Conservation (phyloP, 2,888 invertebrate species). For the Agrochola lychnidis region DNA sequence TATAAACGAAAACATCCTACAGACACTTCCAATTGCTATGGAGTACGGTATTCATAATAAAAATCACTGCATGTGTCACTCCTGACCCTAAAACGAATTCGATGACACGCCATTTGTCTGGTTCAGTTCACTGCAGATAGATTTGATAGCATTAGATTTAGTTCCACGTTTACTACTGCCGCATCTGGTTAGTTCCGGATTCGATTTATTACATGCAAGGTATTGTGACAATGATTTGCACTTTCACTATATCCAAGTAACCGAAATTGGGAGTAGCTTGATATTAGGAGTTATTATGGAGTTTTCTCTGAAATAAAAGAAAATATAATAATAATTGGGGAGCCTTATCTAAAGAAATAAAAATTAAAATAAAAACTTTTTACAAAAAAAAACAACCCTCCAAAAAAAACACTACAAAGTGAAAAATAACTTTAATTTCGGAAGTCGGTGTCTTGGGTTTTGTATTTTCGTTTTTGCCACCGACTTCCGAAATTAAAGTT, state of each 20-base stretch:
- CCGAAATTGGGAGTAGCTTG: not conserved
- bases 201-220: not conserved
- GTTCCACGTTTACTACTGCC: constrained; percentile 26
- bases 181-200: constrained; percentile 36
- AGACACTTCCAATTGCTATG: not conserved
- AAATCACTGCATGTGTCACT: constrained; percentile 44
- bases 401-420: no score
- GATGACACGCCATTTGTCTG: constrained; percentile 58
- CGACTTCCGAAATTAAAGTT: no score
- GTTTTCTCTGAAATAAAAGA: no score
- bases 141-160: constrained; percentile 47
- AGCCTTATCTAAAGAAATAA: not conserved
- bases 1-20: not conserved
- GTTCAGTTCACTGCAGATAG: constrained; percentile 52
- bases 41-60: constrained; percentile 27
- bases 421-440: no score
- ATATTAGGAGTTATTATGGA: no score
- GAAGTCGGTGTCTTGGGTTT: no score
- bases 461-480: no score
- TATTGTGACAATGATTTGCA: constrained; percentile 2
- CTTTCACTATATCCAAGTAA: not conserved
- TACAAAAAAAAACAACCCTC: no score
- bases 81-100: constrained; percentile 58
- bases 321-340: no score
- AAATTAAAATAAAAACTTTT: no score